A percentile compares a stretch with the other conserved stretches of the same genome.
Conservation (phyloP, 1,140 invertebrate species). For the Calycopis cecrops region DNA sequence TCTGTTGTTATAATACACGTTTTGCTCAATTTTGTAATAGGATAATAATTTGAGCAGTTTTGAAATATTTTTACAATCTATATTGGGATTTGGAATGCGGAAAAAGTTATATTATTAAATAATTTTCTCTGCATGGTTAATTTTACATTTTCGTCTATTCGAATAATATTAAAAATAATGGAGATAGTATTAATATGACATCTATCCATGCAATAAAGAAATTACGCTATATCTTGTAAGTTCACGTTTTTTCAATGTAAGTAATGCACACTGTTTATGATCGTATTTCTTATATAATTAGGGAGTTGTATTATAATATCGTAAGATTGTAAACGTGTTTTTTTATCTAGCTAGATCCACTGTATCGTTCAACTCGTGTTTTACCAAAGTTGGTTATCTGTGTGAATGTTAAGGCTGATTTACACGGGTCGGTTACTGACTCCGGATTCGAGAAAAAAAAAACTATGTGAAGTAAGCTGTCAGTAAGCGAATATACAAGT, state of each 20-base stretch:
- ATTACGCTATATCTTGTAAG: conserved; percentile 33
- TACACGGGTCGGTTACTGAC: too few relatives aligned
- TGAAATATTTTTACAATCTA: conserved; percentile 8
- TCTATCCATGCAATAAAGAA: conserved; percentile 7
- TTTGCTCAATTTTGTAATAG: conserved; percentile 24
- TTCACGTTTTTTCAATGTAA: conserved; percentile 61
- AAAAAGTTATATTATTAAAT: neutral
- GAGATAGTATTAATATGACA: neutral
- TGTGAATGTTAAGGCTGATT: conserved; percentile 3
- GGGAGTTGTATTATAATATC: conserved; percentile 48
- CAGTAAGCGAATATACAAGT: too few relatives aligned
- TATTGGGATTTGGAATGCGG: conserved; percentile 1
- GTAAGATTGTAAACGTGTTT: conserved; percentile 30
- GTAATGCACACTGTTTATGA: conserved; percentile 64
- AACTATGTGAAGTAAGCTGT: too few relatives aligned
- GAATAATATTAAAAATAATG: too few relatives aligned
- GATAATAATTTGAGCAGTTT: conserved; percentile 2
- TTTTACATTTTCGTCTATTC: too few relatives aligned
- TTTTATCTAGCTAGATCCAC: conserved; percentile 9
- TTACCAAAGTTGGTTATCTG: conserved; percentile 26
- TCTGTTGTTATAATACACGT: conserved; percentile 1
- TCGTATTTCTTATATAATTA: conserved; percentile 43
- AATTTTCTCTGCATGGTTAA: too few relatives aligned
- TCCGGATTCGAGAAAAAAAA: too few relatives aligned
- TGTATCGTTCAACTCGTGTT: conserved; percentile 21